Percentiles rank a stretch among this genome's conserved stretches.
Evolutionary conservation across 2,888 invertebrate species (phyloP).

Genomic region (Leptothorax acervorum): DNA sequence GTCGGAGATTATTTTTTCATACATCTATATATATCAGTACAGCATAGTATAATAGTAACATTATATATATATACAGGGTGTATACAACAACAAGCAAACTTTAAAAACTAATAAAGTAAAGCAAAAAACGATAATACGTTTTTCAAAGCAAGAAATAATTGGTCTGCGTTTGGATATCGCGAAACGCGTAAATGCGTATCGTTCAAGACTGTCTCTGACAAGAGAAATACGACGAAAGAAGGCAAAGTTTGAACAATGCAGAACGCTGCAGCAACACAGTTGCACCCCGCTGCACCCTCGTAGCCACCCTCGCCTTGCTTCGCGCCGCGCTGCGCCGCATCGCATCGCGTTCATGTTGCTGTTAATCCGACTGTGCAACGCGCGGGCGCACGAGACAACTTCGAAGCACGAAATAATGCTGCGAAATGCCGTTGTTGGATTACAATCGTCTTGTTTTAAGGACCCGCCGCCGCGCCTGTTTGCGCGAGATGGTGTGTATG

Average conservation of each 20-base stretch:
- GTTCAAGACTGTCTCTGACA: background rate
- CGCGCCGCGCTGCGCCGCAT: background rate
- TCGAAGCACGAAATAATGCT: slow-evolving; percentile 52
- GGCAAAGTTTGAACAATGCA: slow-evolving; percentile 37
- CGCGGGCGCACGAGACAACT: slow-evolving; percentile 43
- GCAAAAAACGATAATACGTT: background rate
- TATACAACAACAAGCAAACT: too few species aligned
- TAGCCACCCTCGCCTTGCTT: background rate
- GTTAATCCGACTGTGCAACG: slow-evolving; percentile 47
- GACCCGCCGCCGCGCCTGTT: slow-evolving; percentile 25
- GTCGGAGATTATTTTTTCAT: background rate
- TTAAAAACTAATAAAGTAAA: background rate
- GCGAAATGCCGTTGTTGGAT: slow-evolving; percentile 56
- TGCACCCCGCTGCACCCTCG: background rate
- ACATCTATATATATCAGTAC: background rate
- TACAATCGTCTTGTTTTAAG: slow-evolving; percentile 58
- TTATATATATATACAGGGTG: too few species aligned
- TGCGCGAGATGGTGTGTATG: slow-evolving; percentile 35
- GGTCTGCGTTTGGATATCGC: slow-evolving; percentile 10
- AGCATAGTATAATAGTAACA: background rate
- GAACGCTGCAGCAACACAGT: background rate
- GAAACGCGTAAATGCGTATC: slow-evolving; percentile 23
- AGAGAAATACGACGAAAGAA: slow-evolving; percentile 38
- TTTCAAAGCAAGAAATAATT: slow-evolving; percentile 12
- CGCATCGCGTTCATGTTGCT: slow-evolving; percentile 33